A percentile compares a stretch with the other conserved stretches of the same genome.
Evolutionary conservation across 1,140 invertebrate species (phyloP).

Genomic region (Dreissena polymorpha): DNA sequence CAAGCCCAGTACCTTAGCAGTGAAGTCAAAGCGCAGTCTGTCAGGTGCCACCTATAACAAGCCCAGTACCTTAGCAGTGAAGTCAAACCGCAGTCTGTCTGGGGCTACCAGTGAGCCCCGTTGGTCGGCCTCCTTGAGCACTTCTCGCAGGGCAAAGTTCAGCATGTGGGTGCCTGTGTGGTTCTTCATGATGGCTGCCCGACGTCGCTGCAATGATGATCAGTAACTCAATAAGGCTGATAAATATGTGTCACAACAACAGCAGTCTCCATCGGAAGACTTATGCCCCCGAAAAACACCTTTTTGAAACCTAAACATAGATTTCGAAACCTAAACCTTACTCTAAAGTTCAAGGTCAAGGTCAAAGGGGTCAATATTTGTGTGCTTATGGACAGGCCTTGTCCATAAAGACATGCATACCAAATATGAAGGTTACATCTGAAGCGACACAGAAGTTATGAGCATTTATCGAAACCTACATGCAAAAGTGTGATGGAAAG

Average conservation of each 20-base stretch:
- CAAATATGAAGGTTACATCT: too few species aligned
- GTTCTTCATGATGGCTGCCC: conserved; percentile 93
- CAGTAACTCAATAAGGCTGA: background rate
- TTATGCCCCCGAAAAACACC: too few species aligned
- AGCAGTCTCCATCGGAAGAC: too few species aligned
- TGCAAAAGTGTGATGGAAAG: too few species aligned
- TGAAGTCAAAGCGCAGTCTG: conserved; percentile 97
- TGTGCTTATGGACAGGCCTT: too few species aligned
- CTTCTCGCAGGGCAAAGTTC: conserved; percentile 95
- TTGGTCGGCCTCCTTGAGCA: conserved; percentile 96
- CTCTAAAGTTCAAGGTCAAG: too few species aligned
- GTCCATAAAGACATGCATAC: too few species aligned
- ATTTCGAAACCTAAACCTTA: too few species aligned
- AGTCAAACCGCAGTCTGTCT: conserved; percentile 98
- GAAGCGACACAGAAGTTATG: too few species aligned
- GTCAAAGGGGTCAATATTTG: too few species aligned
- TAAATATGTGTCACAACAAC: background rate
- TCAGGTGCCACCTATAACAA: conserved; percentile 94
- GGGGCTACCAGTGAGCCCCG: conserved; percentile 99
- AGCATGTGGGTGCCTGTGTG: conserved; percentile 99
- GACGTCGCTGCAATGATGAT: conserved; percentile 66
- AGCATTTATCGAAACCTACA: too few species aligned
- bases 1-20: conserved; percentile 89
- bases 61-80: conserved; percentile 90
- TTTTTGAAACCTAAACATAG: too few species aligned